Evolutionary conservation across 2,797 vertebrate species (phyloP), one percentile per base, ranked within the genome.

Genomic region (Channallabes apus): DNA sequence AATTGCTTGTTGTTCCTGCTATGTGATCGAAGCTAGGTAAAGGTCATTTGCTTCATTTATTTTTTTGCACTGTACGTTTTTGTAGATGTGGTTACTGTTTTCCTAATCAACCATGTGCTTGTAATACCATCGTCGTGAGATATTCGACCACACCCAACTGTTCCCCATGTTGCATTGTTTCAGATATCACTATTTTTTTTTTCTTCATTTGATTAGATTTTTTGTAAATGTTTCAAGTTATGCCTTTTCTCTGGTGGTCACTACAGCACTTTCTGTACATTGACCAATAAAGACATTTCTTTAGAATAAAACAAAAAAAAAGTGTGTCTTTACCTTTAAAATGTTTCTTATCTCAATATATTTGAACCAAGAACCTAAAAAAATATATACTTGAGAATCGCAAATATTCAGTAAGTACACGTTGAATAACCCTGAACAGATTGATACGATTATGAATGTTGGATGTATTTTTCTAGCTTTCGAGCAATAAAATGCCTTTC

Each of bases 241-340:
- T 91, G 93, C 91, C 90, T 93, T 91, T 90, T 86, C 91, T 93
- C 92, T 86, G 92, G 91, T 93, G 93, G 93, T 94, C 92, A 91
- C 93, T 93, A 91, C 93, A 92, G 94, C 92, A 93, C 93, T 94
- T 93, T 93, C 93, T 96, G 94, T 95, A 95, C 90, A 94, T 94
- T 94, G 92, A 94, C 93, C 93, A 95, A 95, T 95, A 95, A 96
- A 95, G 89, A 94, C 90, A 15, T 94, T 95, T 94, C 94, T 94
- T 95, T 95, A 95, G 93, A 95, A 94, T 94, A 88, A 89, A 92
- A 80, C n/a, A 27, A 41, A 46, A 89, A 92, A 80, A 27, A 46
- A 51, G 15, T 77, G 68, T 87, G 29, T 54, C n/a, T 86, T 88
- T 83, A 67, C 35, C 14, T 2, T 85, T 64, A 68, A 80, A 76